phyloP scores from a whole-genome alignment of 2,113 vertebrate genomes.

The Cyanoramphus novaezelandiae region DNA sequence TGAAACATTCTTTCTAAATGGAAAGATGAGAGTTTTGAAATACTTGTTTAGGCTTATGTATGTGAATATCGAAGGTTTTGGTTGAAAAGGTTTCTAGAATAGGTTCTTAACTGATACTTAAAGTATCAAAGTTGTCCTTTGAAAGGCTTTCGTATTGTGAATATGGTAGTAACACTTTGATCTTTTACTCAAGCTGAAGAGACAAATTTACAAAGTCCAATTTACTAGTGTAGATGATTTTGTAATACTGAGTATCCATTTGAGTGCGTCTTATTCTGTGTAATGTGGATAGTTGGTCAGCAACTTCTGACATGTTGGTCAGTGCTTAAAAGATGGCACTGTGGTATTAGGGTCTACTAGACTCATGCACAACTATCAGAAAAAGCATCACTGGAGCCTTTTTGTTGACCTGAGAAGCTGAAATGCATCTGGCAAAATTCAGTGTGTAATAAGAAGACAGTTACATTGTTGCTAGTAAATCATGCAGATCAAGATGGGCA shows the following conservation, averaged over 20 bases:
- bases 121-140: background rate
- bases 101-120: background rate
- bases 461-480: background rate
- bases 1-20: background rate
- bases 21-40: background rate
- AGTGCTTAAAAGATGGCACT: background rate
- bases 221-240: background rate
- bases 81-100: background rate
- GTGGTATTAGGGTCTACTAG: background rate
- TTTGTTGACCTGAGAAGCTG: background rate
- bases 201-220: background rate
- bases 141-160: background rate
- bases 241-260: background rate
- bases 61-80: background rate
- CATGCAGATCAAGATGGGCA: background rate
- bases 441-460: background rate
- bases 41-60: background rate
- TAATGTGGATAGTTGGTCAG: background rate
- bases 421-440: background rate
- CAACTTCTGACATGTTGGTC: background rate
- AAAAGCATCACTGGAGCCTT: background rate
- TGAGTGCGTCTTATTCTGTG: background rate
- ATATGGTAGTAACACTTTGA: background rate
- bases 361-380: background rate
- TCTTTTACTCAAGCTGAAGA: no score